Conservation (phyloP, 1,140 invertebrate genomes). For the Leptinotarsa defecta region DNA sequence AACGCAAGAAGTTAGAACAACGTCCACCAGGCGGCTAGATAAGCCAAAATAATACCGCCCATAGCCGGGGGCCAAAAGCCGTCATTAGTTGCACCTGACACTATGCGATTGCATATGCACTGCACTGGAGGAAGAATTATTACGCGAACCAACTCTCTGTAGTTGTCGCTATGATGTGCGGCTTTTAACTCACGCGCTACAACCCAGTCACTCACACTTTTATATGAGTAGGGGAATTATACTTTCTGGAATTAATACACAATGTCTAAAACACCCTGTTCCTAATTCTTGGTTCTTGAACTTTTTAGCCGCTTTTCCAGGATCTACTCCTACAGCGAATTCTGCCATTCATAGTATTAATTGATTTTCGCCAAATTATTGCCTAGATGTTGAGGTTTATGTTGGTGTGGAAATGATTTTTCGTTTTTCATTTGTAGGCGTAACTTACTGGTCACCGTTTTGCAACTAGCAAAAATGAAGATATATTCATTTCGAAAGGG, state of each 20-base stretch:
- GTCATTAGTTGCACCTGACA: conserved; percentile 6
- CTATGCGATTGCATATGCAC: conserved; percentile 7
- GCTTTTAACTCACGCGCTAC: conserved; percentile 14
- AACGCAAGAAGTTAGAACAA: too few relatives aligned
- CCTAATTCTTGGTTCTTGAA: neutral
- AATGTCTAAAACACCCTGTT: neutral
- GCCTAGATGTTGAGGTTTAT: too few relatives aligned
- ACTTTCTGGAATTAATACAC: conserved; percentile 3
- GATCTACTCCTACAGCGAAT: neutral
- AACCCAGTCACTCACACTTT: conserved; percentile 18
- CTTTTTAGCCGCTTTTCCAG: neutral
- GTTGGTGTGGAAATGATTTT: too few relatives aligned
- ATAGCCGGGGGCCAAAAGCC: neutral
- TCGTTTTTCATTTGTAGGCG: too few relatives aligned
- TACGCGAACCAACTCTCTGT: neutral
- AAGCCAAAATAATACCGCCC: conserved; percentile 11
- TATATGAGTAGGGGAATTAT: conserved; percentile 14
- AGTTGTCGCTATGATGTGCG: neutral
- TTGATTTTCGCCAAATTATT: too few relatives aligned
- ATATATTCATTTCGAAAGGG: too few relatives aligned
- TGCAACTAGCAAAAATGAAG: too few relatives aligned
- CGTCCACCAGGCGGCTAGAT: conserved; percentile 10
- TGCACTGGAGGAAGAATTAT: conserved; percentile 10
- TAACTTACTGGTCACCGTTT: too few relatives aligned
- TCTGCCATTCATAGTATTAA: too few relatives aligned